Base-by-base conservation (phyloP, 2,797 vertebrate genomes). In the Echiichthys vipera region DNA sequence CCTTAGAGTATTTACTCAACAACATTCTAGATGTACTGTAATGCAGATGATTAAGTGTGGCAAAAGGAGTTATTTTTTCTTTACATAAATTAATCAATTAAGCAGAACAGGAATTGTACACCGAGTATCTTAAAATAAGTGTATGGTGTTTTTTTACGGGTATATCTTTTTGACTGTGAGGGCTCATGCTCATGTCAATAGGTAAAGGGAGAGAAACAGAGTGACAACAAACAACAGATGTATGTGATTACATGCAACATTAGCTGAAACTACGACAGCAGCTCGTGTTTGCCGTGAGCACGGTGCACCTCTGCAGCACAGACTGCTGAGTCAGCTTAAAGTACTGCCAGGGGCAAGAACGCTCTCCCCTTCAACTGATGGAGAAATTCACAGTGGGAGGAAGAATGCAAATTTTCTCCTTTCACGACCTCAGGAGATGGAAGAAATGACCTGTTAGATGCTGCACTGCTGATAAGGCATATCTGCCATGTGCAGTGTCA, bases 401-500 rank as follows among this genome's bases (percentile, higher is more conserved):
- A 80, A 77, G 80, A 71, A 88, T 84, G 78, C 65, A 65, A 78
- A 87, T 87, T 39, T 59, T 51, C 65, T 68, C 82, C 74, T 83
- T 64, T 53, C 59, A 56, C 29, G 53, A 88, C 83, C 82, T 80
- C 73, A 20, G 75, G 51, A 72, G 70, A 67, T 72, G 58, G 75
- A 81, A 80, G 71, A 84, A 77, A 71, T 54, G 77, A 83, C 85
- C 72, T 76, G 85, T 73, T 71, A 50, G 57, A 80, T 68, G 68
- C 67, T 66, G 78, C 46, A 17, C 50, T 82, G 88, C 85, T 85
- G 85, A 91, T 89, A 87, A 86, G 71, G 83, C 87, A 56, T 75
- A 85, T 91, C 84, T 88, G 74, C 62, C 18, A 7, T 32, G 46
- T 65, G 72, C 81, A 71, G 80, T 64, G 69, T 80, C 84, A 57